A percentile compares a stretch with the other conserved stretches of the same genome.
These are phyloP conservation scores for Leptinotarsa texana DNA, from an alignment of 1,140 invertebrate species.

Conservation along the genomic window DNA sequence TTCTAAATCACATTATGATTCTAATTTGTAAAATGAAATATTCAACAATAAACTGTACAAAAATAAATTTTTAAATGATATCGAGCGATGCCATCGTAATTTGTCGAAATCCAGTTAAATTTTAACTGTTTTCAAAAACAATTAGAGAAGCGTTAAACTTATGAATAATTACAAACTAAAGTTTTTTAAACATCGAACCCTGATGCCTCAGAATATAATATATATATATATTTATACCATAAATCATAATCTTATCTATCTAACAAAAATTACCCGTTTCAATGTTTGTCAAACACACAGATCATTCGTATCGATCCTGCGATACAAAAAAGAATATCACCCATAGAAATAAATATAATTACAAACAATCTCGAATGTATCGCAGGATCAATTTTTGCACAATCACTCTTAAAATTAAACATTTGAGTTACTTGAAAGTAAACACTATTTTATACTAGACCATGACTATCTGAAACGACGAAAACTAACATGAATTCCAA, in stretches of 20 bases:
- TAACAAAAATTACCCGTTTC: conserved; percentile 28
- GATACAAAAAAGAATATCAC: conserved; percentile 30
- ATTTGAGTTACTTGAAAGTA: too few relatives aligned
- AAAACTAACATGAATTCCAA: too few relatives aligned
- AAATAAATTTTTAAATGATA: too few relatives aligned
- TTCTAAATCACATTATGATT: too few relatives aligned
- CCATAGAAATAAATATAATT: conserved; percentile 34
- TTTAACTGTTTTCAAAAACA: conserved; percentile 1
- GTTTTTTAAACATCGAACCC: conserved; percentile 38
- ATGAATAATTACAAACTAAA: conserved; percentile 29
- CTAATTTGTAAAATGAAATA: too few relatives aligned
- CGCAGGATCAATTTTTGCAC: conserved; percentile 6
- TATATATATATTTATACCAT: conserved; percentile 7
- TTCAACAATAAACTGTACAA: too few relatives aligned
- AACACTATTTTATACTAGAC: too few relatives aligned
- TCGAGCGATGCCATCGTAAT: too few relatives aligned
- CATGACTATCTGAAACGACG: too few relatives aligned
- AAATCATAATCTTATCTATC: conserved; percentile 13
- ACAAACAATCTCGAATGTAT: conserved; percentile 27
- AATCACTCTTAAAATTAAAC: background rate
- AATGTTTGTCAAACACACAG: conserved; percentile 5
- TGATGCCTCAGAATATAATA: conserved; percentile 38
- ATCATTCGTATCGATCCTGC: conserved; percentile 12
- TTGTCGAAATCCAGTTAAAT: background rate
- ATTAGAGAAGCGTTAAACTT: conserved; percentile 9